Conservation (phyloP, 2,113 vertebrate species). For the Oxygymnocypris stewartii region DNA sequence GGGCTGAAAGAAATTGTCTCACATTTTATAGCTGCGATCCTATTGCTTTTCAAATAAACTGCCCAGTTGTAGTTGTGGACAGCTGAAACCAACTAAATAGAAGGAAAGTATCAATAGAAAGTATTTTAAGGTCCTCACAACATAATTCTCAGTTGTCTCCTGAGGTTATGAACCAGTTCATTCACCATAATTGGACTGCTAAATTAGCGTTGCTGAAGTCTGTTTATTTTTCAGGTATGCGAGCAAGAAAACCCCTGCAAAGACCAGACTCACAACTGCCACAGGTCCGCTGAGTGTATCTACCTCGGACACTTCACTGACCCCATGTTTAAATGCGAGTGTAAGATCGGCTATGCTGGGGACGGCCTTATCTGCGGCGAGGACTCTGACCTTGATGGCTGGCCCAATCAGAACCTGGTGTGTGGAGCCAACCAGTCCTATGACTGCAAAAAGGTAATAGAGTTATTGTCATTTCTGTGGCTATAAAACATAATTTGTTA, state of each 20-base stretch:
- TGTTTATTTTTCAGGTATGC: conserved; percentile 78
- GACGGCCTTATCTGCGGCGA: conserved; percentile 95
- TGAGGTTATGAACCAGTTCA: not conserved
- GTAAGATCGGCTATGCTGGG: conserved; percentile 91
- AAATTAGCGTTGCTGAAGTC: not conserved
- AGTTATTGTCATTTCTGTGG: not conserved
- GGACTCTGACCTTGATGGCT: conserved; percentile 96
- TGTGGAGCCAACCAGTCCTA: conserved; percentile 90
- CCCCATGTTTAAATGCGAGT: conserved; percentile 97
- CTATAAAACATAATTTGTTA: not conserved
- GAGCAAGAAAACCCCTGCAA: conserved; percentile 95
- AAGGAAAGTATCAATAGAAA: not conserved
- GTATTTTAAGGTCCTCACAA: not conserved
- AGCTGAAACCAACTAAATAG: conserved; percentile 6
- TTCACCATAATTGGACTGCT: not conserved
- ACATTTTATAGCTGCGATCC: conserved; percentile 51
- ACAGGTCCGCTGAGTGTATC: conserved; percentile 88
- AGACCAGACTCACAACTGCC: conserved; percentile 92
- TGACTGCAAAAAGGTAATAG: conserved; percentile 88
- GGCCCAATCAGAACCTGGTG: conserved; percentile 93
- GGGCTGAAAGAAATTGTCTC: conserved; percentile 57
- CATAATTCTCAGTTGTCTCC: not conserved
- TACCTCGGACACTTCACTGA: conserved; percentile 95
- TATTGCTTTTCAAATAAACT: conserved; percentile 22
- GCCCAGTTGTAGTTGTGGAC: not conserved